Percentiles rank a stretch among this genome's conserved stretches.
Evolutionary conservation across 2,113 vertebrate genomes (phyloP).

Genomic region (Megaptera novaeangliae): DNA sequence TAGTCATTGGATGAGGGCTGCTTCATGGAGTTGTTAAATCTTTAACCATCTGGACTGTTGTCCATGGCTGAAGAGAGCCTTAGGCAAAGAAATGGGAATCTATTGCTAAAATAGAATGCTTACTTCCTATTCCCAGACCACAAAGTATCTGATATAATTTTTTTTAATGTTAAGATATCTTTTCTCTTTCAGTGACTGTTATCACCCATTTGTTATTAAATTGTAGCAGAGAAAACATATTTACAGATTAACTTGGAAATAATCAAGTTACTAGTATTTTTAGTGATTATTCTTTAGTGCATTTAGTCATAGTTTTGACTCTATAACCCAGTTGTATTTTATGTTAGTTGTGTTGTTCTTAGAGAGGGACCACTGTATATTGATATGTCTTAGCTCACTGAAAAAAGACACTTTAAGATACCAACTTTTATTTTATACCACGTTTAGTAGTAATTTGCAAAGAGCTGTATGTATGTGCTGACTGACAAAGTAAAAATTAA

Average conservation of each 20-base stretch:
- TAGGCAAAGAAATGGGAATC: not conserved
- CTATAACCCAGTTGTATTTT: not conserved
- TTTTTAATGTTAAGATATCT: not conserved
- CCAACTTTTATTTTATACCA: not conserved
- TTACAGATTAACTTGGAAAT: not conserved
- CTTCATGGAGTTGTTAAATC: not conserved
- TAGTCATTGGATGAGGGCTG: not conserved
- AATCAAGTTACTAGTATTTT: not conserved
- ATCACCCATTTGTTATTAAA: not conserved
- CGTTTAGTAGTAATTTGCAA: not conserved
- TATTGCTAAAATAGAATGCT: not conserved
- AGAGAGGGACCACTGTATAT: not conserved
- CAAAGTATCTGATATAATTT: not conserved
- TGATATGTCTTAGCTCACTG: not conserved
- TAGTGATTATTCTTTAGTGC: not conserved
- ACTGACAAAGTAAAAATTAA: not conserved
- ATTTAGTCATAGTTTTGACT: not conserved
- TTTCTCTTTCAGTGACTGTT: not conserved
- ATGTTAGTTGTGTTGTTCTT: not conserved
- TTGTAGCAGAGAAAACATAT: not conserved
- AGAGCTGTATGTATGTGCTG: not conserved
- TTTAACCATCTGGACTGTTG: not conserved
- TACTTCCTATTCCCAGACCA: not conserved
- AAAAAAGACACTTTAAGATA: not conserved
- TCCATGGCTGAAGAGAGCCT: not conserved